Percentiles rank a stretch among this genome's conserved stretches.
Conservation (phyloP, 2,888 invertebrate species). For the Abrostola tripartita region DNA sequence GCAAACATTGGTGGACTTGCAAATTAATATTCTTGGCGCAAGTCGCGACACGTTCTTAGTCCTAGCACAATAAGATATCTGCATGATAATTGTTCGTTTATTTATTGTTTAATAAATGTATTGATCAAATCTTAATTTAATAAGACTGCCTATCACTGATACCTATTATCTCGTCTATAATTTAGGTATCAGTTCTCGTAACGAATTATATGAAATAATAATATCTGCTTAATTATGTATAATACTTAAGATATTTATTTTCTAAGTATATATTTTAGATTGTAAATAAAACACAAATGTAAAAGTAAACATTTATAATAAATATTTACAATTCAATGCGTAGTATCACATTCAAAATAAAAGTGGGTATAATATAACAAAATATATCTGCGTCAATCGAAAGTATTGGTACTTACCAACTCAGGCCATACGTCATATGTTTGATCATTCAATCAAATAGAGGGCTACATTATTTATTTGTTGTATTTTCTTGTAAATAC, state of each 20-base stretch:
- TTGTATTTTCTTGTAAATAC: conserved; percentile 36
- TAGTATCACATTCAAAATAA: conserved; percentile 83
- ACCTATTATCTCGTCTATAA: too few species aligned
- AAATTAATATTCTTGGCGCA: too few species aligned
- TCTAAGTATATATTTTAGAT: conserved; percentile 27
- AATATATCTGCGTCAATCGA: conserved; percentile 74
- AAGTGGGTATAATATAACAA: conserved; percentile 79
- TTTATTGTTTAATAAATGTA: neutral
- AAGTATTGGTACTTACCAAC: conserved; percentile 73
- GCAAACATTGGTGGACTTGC: too few species aligned
- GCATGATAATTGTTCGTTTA: conserved; percentile 6
- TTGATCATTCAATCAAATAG: conserved; percentile 38
- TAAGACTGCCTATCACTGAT: too few species aligned
- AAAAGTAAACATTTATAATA: conserved; percentile 85
- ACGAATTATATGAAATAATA: too few species aligned
- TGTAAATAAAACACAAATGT: conserved; percentile 60
- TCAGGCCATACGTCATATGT: conserved; percentile 43
- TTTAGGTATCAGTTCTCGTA: too few species aligned
- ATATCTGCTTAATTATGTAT: conserved; percentile 13
- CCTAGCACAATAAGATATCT: too few species aligned
- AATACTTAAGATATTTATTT: conserved; percentile 17
- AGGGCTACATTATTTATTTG: conserved; percentile 3
- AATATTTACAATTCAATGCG: conserved; percentile 84
- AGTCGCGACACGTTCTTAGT: conserved; percentile 1
- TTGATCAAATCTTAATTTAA: conserved; percentile 11